Evolutionary conservation across 2,888 invertebrate species (phyloP).

Genomic region (Plagiodera versicolora): DNA sequence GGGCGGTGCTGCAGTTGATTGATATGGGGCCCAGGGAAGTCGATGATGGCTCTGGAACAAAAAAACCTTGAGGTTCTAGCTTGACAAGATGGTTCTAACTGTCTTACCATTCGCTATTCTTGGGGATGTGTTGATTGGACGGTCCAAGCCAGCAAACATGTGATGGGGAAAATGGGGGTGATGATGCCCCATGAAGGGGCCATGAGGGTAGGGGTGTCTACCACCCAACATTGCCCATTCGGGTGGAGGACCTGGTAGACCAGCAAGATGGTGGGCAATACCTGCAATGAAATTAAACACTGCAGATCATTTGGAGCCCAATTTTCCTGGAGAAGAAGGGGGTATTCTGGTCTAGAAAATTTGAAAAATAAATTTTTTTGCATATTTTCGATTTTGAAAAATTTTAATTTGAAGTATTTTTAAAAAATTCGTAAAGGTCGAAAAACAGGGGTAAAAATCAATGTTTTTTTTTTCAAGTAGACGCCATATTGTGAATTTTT

Average conservation of each 20-base stretch:
- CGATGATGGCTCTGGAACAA: slow-evolving; percentile 49
- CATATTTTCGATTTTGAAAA: too few species aligned
- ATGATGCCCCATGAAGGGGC: slow-evolving; percentile 58
- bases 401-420: too few species aligned
- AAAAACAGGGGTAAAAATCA: too few species aligned
- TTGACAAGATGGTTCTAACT: too few species aligned
- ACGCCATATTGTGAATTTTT: too few species aligned
- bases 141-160: slow-evolving; percentile 57
- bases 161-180: slow-evolving; percentile 57
- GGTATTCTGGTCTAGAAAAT: too few species aligned
- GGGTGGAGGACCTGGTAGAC: slow-evolving; percentile 69
- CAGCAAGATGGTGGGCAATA: slow-evolving; percentile 74
- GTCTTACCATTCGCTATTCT: slow-evolving; percentile 57
- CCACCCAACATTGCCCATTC: slow-evolving; percentile 59
- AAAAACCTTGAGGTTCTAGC: too few species aligned
- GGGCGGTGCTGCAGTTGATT: slow-evolving; percentile 60
- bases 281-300: slow-evolving; percentile 61
- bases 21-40: slow-evolving; percentile 54
- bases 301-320: too few species aligned
- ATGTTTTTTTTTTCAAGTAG: too few species aligned
- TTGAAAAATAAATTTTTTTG: too few species aligned
- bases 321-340: too few species aligned
- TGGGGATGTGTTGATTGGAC: slow-evolving; percentile 60
- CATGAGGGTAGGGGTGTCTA: slow-evolving; percentile 58
- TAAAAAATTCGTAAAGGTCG: too few species aligned